These are phyloP conservation scores for Zapornia atra DNA, from an alignment of 2,113 vertebrate genomes.

Conservation along the genomic window DNA sequence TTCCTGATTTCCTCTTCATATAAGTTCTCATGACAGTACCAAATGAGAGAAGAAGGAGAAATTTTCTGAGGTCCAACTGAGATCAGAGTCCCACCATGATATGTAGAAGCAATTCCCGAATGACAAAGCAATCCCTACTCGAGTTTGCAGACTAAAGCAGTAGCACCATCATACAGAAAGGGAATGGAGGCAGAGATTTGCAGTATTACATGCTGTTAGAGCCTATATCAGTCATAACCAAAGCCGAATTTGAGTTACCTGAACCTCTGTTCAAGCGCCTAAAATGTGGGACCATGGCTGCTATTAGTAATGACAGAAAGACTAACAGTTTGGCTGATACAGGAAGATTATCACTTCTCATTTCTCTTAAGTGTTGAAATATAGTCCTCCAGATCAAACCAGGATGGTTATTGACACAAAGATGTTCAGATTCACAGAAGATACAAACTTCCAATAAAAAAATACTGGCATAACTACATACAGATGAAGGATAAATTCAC, in stretches of 20 bases:
- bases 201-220: background rate
- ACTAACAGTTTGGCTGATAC: background rate
- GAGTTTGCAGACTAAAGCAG: background rate
- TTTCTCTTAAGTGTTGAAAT: background rate
- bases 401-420: background rate
- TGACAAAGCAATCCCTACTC: background rate
- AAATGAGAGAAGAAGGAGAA: background rate
- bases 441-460: background rate
- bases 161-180: fast-evolving
- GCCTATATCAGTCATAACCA: background rate
- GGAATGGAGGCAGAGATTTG: background rate
- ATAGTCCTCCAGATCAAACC: background rate
- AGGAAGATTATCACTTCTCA: background rate
- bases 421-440: background rate
- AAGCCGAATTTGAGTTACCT: background rate
- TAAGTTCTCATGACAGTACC: background rate
- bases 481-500: background rate
- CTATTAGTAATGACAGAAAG: background rate
- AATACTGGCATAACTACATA: background rate
- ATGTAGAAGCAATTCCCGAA: background rate
- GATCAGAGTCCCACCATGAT: background rate
- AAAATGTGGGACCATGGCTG: background rate
- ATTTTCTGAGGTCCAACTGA: background rate
- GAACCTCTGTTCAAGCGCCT: background rate
- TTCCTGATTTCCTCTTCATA: background rate